Evolutionary conservation across 2,888 invertebrate species (phyloP), one percentile per base, ranked within the genome.

Genomic region (Celastrina argiolus): DNA sequence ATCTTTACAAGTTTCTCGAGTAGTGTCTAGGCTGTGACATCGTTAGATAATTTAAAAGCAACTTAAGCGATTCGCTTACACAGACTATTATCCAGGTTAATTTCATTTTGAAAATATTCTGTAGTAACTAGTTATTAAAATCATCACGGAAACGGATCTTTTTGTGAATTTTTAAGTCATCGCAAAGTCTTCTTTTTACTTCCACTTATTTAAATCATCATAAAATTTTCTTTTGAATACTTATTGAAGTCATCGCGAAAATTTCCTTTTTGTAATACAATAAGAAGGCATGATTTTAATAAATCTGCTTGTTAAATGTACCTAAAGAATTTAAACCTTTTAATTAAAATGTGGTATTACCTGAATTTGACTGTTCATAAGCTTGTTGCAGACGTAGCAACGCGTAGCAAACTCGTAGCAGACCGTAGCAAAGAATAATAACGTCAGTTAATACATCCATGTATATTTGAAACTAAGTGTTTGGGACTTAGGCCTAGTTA

Each of bases 1-100:
- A 58, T 41, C 65, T 65, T 65, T 65, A 65, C 65, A 65, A 65
- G 41, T 65, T 65, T 41, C 58, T 65, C 41, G 41, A 65, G 58
- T 16, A 65, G 41, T 31, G 41, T 28, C 41, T 56, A 58, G 58
- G 16, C 31, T 56, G 26, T 58, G 65, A 65, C 58, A 14, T 65
- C 65, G 65, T 65, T 65, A 58, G 41, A 59, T 58, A 65, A 56
- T 56, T 65, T 59, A 26, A 65, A 41, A 41, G 28, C 42, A 65
- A 65, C 56, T 65, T 39, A 42, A 65, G 58, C 28, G 16, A 59
- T 58, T 59, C 39, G 28, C 58, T 65, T 58, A 58, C 65, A 65
- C n/a, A 56, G 58, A 41, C 56, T 31, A 65, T 65, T 41, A 42
- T 58, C 34, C 58, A 41, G 41, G 41, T 58, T 59, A 42, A 59